Evolutionary conservation across 2,888 invertebrate genomes (phyloP), one percentile per base, ranked within the genome.

Genomic region (Amiota communis): DNA sequence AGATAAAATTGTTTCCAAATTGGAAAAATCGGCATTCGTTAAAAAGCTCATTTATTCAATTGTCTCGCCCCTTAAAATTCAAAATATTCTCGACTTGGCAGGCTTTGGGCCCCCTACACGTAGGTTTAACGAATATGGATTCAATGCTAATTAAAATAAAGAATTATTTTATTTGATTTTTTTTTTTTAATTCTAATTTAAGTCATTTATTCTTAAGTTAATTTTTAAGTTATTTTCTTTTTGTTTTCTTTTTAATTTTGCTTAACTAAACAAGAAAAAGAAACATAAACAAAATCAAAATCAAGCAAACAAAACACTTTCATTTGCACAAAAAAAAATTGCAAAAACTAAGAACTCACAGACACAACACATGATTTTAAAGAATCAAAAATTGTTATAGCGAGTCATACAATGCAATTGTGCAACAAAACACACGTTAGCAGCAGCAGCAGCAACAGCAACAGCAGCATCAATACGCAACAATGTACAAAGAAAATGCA

Each of bases 1-100:
- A 63, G 36, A 68, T 74, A 73, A 65, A 67, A 6, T 17, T 57
- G 1, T 53, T 71, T 63, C 23, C 59, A 57, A 47, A 12, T 17
- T 57, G 67, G 1, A 12, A 51, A 51, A 65, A 56, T 53, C 8
- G 72, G 74, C 8, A 2, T 51, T 74, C 11, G 68, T 73, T 51
- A 0, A 1, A 11, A 77, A 83, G 84, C 85, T 87, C 82, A 81
- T 87, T 86, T 84, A 80, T 86, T 88, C 87, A 88, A 86, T 79
- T 77, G 82, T 87, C 86, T 85, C 85, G 80, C 82, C 88, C 88
- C 85, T 80, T 61, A 80, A 79, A 59, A 59, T 17, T 83, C 84
- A 86, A 82, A 87, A 84, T 86, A 89, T 89, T 90, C 90, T 90
- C 90, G 90, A 90, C 89, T 90, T 90, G 90, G 88, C 88, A 90